A percentile compares a stretch with the other conserved stretches of the same genome.
phyloP scores from a whole-genome alignment of 2,797 vertebrate species.

The Pipistrellus pygmaeus region DNA sequence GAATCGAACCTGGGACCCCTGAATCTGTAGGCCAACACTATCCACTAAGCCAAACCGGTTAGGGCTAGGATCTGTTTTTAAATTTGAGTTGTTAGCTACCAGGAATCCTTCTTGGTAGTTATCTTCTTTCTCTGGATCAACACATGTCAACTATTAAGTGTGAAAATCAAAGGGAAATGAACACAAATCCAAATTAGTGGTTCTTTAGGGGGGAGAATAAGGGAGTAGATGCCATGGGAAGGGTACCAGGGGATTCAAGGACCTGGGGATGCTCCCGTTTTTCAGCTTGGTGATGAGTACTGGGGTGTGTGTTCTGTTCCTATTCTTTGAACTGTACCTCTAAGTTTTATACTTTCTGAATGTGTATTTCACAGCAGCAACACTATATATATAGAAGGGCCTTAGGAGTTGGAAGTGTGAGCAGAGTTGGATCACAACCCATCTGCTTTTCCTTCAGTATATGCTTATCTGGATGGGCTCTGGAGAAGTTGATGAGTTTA shows the following conservation, averaged over 20 bases:
- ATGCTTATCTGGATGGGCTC: background rate
- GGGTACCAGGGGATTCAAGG: background rate
- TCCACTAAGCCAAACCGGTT: too few relatives aligned
- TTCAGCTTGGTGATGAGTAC: background rate
- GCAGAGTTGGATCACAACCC: background rate
- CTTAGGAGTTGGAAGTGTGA: background rate
- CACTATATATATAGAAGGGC: background rate
- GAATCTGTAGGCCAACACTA: too few relatives aligned
- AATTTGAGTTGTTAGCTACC: background rate
- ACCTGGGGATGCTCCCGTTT: background rate
- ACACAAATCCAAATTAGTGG: background rate
- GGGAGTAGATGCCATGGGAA: background rate
- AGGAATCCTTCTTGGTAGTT: background rate
- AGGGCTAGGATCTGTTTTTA: background rate
- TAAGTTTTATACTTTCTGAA: background rate
- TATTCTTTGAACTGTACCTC: conserved; percentile 4
- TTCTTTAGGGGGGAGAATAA: background rate
- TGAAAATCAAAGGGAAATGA: conserved; percentile 23
- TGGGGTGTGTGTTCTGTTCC: background rate
- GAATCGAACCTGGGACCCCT: too few relatives aligned
- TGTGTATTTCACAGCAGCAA: background rate
- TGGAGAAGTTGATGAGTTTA: background rate
- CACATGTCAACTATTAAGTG: background rate
- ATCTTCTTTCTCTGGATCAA: background rate
- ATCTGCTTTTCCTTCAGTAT: background rate